Evolutionary conservation across 2,113 vertebrate genomes (phyloP), one percentile per base, ranked within the genome.

Genomic region (Zapornia atra): DNA sequence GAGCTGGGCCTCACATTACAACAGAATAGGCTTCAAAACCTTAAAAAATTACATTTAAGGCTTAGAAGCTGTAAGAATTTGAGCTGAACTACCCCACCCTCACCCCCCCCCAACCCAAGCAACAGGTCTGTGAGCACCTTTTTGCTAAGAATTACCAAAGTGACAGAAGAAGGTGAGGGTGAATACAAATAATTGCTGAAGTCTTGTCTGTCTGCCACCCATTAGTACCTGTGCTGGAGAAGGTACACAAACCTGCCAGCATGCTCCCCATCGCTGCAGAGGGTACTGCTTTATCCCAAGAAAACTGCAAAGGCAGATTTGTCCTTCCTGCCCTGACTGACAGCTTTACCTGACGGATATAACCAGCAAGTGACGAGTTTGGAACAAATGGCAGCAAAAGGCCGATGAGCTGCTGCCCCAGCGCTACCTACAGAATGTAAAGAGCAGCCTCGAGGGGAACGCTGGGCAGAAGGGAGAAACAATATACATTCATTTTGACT

Each of bases 241-340:
- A 66, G 0, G 3, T 29, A 53, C 21, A 7, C 34, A 31, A n/a
- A 56, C 48, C 29, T 82, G 65, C 40, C 1, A 0, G 9, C 4
- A 9, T 0, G 1, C 31, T 33, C 66, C 53, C 51, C 71, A 69
- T 26, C 1, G 1, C 54, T 66, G 33, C 3, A 1, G 21, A 48
- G 7, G 29, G 19, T 22, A 6, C 61, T 50, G 36, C 56, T 80
- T 34, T 64, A 54, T 5, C 20, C 7, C 15, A 75, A 87, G 66
- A 60, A 46, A 69, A 48, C 51, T 21, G 33, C 57, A 64, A 48
- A 11, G 50, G 80, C 44, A 69, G 38, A 51, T 57, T 56, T 56
- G 44, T 24, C 56, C 60, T 28, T 6, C 24, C 13, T 51, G 31
- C 12, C 54, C 40, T 31, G 44, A 46, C 53, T n/a, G 71, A n/a